Evolutionary conservation across 2,797 vertebrate species (phyloP), one percentile per base, ranked within the genome.

Genomic region (Sebastes dallii): DNA sequence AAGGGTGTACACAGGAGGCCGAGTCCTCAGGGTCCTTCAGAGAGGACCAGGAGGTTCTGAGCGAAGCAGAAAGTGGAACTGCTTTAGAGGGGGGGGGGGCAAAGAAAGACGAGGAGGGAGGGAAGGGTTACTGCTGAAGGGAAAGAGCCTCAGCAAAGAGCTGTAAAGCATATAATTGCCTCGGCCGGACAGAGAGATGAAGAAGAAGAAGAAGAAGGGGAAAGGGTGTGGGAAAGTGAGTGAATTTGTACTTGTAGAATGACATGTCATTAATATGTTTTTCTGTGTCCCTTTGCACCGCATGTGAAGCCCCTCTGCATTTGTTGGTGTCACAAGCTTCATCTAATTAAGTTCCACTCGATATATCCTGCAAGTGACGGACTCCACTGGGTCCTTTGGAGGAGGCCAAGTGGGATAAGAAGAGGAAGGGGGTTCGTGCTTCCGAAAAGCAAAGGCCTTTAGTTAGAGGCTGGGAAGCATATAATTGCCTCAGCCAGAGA

Each of bases 401-500:
- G 75, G 75, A 68, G 71, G 79, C 76, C 81, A 62, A 42, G 75
- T 30, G 82, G 77, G 81, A 86, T 36, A 80, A 71, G 8, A 5
- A 24, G 56, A 22, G 52, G 61, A 22, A 24, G 58, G 11, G 62
- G 39, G 24, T 18, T 71, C 60, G 24, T 12, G 39, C 58, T 64
- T 78, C 36, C 3, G 1, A 80, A 77, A 72, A 62, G 72, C 14
- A 77, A 52, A 71, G 75, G 67, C 80, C 66, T 75, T 78, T 66
- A 78, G 79, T 71, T 52, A 64, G 75, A 82, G 50, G 62, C 74
- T 42, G 56, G 75, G 78, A 78, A 75, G 73, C 77, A 87, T 78
- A 66, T 90, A 93, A 93, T 90, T 91, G 88, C 83, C 72, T 86
- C 14, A 2, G 50, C 20, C 73, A 36, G 79, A 86, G 22, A 66